Percentiles rank a stretch among this genome's conserved stretches.
Evolutionary conservation across 2,888 invertebrate species (phyloP).

Genomic region (Caenorhabditis sp.): DNA sequence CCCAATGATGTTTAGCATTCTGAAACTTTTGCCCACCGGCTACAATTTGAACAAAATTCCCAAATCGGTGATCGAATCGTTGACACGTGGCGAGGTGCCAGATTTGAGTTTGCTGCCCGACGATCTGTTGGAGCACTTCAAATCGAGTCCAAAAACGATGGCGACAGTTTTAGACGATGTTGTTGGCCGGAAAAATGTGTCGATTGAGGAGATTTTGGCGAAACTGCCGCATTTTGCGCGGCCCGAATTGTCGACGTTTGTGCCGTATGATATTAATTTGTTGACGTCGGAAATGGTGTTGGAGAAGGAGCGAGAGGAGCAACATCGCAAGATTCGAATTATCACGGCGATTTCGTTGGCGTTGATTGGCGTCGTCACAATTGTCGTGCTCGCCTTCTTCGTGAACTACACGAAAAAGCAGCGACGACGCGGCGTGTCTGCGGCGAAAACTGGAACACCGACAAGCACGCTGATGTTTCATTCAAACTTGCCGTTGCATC

Average conservation of each 20-base stretch:
- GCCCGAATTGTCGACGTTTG: slow-evolving; percentile 61
- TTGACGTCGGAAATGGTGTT: slow-evolving; percentile 62
- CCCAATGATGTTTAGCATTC: slow-evolving; percentile 40
- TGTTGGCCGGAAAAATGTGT: slow-evolving; percentile 40
- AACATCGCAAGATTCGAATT: not conserved
- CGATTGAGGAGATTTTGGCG: slow-evolving; percentile 63
- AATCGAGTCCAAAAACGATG: slow-evolving; percentile 55
- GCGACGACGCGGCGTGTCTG: not conserved
- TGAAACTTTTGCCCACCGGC: slow-evolving; percentile 53
- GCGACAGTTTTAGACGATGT: slow-evolving; percentile 37
- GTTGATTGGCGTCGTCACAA: not conserved
- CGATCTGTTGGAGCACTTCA: slow-evolving; percentile 64
- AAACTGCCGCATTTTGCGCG: slow-evolving; percentile 66
- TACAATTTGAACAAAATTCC: slow-evolving; percentile 55
- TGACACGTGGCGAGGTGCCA: slow-evolving; percentile 64
- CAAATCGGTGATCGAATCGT: slow-evolving; percentile 52
- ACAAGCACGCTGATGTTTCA: too few species aligned
- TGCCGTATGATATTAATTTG: slow-evolving; percentile 68
- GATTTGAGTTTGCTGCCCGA: slow-evolving; percentile 62
- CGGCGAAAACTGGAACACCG: not conserved
- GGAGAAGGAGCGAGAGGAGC: slow-evolving; percentile 3
- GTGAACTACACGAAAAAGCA: not conserved
- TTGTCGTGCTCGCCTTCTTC: not conserved
- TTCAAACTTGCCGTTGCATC: not conserved
- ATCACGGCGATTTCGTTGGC: not conserved